Evolutionary conservation across 2,888 invertebrate species (phyloP).

Genomic region (Sinhomidia bicolor): DNA sequence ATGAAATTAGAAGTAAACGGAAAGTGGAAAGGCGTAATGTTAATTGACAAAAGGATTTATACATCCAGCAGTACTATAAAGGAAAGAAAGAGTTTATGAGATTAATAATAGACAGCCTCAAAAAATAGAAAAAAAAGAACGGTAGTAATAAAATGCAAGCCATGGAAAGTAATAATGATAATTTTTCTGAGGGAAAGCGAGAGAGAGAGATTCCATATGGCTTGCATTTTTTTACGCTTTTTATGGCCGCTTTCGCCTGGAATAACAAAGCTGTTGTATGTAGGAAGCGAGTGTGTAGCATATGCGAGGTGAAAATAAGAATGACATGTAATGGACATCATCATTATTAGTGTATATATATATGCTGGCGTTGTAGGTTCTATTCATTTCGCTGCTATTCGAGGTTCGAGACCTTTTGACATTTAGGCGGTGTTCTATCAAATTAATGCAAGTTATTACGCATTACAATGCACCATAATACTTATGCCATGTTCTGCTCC

Average conservation of each 20-base stretch:
- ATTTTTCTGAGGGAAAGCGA: not conserved
- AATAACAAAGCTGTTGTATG: not conserved
- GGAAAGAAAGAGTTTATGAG: constrained; percentile 5
- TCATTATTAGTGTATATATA: constrained; percentile 25
- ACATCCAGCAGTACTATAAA: not conserved
- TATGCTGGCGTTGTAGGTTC: not conserved
- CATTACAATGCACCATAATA: constrained; percentile 20
- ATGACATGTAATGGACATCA: constrained; percentile 42
- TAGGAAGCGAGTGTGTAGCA: not conserved
- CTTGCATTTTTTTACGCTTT: not conserved
- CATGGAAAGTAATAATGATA: constrained; percentile 1
- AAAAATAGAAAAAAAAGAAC: not conserved
- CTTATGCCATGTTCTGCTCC: not conserved
- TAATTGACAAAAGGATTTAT: not conserved
- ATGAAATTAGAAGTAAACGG: not conserved
- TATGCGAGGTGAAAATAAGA: constrained; percentile 37
- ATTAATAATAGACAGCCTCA: constrained; percentile 18
- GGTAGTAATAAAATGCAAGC: constrained; percentile 19
- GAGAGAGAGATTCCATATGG: constrained; percentile 19
- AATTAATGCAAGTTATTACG: constrained; percentile 6
- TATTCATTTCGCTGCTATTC: not conserved
- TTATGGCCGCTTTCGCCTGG: not conserved
- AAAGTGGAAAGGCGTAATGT: not conserved
- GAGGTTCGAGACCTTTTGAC: constrained; percentile 26
- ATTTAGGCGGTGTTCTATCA: constrained; percentile 5